Percentiles rank a stretch among this genome's conserved stretches.
These are phyloP conservation scores for Agrilus biguttatus DNA, from an alignment of 2,888 invertebrate genomes.

Conservation along the genomic window DNA sequence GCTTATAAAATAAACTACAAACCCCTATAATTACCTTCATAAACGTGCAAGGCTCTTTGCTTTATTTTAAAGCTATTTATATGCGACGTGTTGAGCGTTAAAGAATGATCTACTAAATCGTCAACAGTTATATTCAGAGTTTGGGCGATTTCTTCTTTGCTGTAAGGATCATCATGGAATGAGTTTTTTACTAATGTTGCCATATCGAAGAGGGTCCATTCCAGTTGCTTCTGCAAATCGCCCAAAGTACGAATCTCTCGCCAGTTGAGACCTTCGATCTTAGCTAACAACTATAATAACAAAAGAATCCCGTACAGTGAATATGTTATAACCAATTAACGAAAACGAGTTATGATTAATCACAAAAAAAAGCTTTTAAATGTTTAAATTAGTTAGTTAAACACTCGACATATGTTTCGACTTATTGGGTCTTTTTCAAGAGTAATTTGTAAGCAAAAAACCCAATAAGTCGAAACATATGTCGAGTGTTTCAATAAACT, in stretches of 20 bases:
- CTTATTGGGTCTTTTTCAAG: no score
- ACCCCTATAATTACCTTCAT: constrained; percentile 41
- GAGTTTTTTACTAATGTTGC: constrained; percentile 45
- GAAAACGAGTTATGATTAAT: no score
- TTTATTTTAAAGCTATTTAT: constrained; percentile 59
- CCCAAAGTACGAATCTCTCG: constrained; percentile 48
- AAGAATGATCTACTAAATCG: constrained; percentile 48
- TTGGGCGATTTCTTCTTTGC: constrained; percentile 49
- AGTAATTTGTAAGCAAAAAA: no score
- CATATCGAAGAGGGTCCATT: constrained; percentile 52
- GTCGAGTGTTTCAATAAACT: no score
- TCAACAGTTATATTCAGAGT: constrained; percentile 43
- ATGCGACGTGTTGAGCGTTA: constrained; percentile 48
- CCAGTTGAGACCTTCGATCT: constrained; percentile 46
- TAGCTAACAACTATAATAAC: constrained; percentile 47
- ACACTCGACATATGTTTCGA: no score
- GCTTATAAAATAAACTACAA: no score
- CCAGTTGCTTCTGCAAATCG: constrained; percentile 56
- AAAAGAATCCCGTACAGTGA: background rate
- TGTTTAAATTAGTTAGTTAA: no score
- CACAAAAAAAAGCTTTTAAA: no score
- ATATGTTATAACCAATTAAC: no score
- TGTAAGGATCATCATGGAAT: constrained; percentile 53
- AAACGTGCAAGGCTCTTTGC: constrained; percentile 82
- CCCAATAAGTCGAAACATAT: no score